Base-by-base conservation (phyloP, 2,888 invertebrate species). In the Magallana nippona region DNA sequence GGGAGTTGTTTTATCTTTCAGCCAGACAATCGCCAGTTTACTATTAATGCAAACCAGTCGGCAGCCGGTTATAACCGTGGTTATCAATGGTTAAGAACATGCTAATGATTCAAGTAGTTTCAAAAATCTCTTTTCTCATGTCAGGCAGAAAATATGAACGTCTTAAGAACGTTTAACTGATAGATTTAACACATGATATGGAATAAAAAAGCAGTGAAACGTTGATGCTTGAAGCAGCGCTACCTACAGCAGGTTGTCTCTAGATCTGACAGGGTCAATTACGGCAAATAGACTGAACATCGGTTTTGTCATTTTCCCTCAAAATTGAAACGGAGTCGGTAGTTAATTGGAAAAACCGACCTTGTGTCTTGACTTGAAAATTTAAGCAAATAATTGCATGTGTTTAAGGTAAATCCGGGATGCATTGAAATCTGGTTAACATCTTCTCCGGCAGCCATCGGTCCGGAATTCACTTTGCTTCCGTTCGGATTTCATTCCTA, bases 91-190 rank as follows among this genome's bases (percentile, higher is more conserved):
- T 71, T 15, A 71, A 71, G 71, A 71, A 71, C 71, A 71, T 71
- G 71, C 22, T 71, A 71, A 71, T 71, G 71, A 71, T 71, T 32
- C 71, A 71, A 71, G 71, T 22, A 27, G 71, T 71, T 71, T 71
- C 71, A 71, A 71, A 44, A 71, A 71, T 13, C 32, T 11, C 71
- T 71, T 22, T 71, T 71, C 27, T 11, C 71, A 71, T 71, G 71
- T 71, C 71, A 71, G 71, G 71, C 71, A 71, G 71, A 71, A 71
- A 71, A 71, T 71, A 71, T 71, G 71, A 71, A 71, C 71, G 71
- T 71, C 71, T 71, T 71, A 71, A 27, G 71, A 71, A 71, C 71
- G 71, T 71, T 71, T 71, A 27, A 71, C 71, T 71, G 71, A 71
- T 71, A 71, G 71, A 71, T 27, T 71, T 71, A 71, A 71, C 71